Base-by-base conservation (phyloP, 2,888 invertebrate species). In the Acrocyrtus sp. region DNA sequence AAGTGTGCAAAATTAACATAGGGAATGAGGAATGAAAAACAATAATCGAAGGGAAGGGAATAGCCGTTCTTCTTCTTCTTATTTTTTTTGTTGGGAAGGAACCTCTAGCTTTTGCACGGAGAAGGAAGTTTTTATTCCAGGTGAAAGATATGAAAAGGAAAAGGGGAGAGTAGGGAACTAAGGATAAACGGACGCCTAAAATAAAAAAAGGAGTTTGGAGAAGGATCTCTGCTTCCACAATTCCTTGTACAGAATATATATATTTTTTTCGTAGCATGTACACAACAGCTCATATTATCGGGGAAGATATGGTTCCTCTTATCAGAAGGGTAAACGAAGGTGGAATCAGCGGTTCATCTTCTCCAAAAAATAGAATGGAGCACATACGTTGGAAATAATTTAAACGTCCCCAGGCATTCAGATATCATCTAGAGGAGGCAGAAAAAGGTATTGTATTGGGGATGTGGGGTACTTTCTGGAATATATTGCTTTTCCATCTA, bases 321-420 rank as follows among this genome's bases (percentile, higher is more conserved):
- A n/a, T n/a, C n/a, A n/a, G n/a, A n/a, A n/a, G n/a, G n/a, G n/a
- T n/a, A n/a, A n/a, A n/a, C n/a, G n/a, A n/a, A n/a, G n/a, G n/a
- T n/a, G n/a, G n/a, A n/a, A n/a, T n/a, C n/a, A n/a, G n/a, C n/a
- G 34, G 34, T 34, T 34, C 34, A 34, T 34, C 34, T 34, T 34
- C 12, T 34, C 6, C 12, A 12, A 12, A 34, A 34, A n/a, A n/a
- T n/a, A 12, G 34, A 34, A 12, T 34, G 34, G 34, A 45, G n/a
- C 6, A 22, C 34, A 60, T 60, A 56, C 34, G 61, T 56, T 53
- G 34, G 22, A 62, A 70, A 70, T 70, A 62, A 70, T 70, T 70
- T 56, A 62, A 62, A 70, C 41, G 27, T 50, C 70, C 62, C 43
- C 22, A 48, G 70, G 70, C 62, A 22, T 21, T 47, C 19, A n/a